Conservation (phyloP, 2,888 invertebrate genomes). For the Odontocolon sp. region DNA sequence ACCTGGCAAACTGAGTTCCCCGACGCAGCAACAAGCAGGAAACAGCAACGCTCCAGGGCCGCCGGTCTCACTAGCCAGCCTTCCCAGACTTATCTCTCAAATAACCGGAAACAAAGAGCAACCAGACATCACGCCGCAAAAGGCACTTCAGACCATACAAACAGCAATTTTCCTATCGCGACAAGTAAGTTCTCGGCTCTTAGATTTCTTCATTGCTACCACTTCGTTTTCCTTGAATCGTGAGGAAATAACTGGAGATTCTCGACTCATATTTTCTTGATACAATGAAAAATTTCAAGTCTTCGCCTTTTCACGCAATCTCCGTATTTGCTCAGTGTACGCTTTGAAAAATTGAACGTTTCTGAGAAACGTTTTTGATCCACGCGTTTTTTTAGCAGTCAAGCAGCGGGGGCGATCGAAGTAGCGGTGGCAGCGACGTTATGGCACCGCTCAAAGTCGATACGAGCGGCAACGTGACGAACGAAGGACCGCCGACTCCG, state of each 20-base stretch:
- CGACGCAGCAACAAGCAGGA: slow-evolving; percentile 75
- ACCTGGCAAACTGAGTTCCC: slow-evolving; percentile 75
- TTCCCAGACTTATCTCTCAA: slow-evolving; percentile 82
- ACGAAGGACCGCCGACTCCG: slow-evolving; percentile 89
- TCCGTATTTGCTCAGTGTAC: too few species aligned
- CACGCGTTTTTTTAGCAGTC: slow-evolving; percentile 70
- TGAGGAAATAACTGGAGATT: too few species aligned
- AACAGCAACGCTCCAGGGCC: slow-evolving; percentile 80
- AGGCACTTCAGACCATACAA: slow-evolving; percentile 83
- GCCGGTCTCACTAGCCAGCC: slow-evolving; percentile 81
- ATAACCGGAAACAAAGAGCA: slow-evolving; percentile 81
- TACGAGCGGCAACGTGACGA: slow-evolving; percentile 79
- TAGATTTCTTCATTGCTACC: neutral
- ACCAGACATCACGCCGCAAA: slow-evolving; percentile 82
- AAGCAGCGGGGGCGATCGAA: slow-evolving; percentile 71
- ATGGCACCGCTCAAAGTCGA: slow-evolving; percentile 83
- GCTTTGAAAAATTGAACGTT: too few species aligned
- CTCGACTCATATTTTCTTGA: too few species aligned
- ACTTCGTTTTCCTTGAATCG: neutral
- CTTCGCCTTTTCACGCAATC: too few species aligned
- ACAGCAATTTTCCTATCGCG: slow-evolving; percentile 78
- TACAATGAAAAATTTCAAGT: too few species aligned
- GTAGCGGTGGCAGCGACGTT: slow-evolving; percentile 75
- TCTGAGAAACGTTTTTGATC: too few species aligned
- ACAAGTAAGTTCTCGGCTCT: slow-evolving; percentile 75